phyloP scores from a whole-genome alignment of 2,888 invertebrate genomes.

The Amorpha juglandis region DNA sequence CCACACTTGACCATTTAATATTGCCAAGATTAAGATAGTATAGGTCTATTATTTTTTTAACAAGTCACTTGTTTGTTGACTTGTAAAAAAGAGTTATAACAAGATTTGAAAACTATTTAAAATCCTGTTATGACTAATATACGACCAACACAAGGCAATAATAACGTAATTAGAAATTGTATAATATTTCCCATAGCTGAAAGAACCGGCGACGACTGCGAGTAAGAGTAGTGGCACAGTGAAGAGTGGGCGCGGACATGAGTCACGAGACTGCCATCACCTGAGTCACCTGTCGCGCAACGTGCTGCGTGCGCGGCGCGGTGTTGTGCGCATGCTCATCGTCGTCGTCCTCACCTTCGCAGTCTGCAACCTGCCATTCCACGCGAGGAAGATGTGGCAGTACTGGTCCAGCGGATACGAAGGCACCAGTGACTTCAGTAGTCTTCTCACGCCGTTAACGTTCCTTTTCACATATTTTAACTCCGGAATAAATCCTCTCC shows the following conservation, averaged over 20 bases:
- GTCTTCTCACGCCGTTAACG: constrained; percentile 92
- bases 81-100: no score
- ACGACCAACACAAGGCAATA: not conserved
- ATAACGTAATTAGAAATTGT: not conserved
- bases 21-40: no score
- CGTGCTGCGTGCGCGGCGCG: constrained; percentile 90
- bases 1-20: no score
- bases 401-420: constrained; percentile 90
- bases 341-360: constrained; percentile 95
- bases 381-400: constrained; percentile 94
- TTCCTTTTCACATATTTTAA: constrained; percentile 95
- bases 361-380: constrained; percentile 94
- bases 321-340: constrained; percentile 95
- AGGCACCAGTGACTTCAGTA: constrained; percentile 89
- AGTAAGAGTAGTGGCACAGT: constrained; percentile 61
- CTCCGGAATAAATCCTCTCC: constrained; percentile 94
- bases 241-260: constrained; percentile 67
- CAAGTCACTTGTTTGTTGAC: no score
- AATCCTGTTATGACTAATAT: not conserved
- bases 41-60: no score
- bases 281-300: constrained; percentile 89
- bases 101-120: no score
- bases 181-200: constrained; percentile 37
- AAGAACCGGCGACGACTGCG: constrained; percentile 45
- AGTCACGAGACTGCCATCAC: constrained; percentile 83